Percentiles rank a stretch among this genome's conserved stretches.
phyloP scores from a whole-genome alignment of 1,140 invertebrate genomes.

The Drosophila truncata region DNA sequence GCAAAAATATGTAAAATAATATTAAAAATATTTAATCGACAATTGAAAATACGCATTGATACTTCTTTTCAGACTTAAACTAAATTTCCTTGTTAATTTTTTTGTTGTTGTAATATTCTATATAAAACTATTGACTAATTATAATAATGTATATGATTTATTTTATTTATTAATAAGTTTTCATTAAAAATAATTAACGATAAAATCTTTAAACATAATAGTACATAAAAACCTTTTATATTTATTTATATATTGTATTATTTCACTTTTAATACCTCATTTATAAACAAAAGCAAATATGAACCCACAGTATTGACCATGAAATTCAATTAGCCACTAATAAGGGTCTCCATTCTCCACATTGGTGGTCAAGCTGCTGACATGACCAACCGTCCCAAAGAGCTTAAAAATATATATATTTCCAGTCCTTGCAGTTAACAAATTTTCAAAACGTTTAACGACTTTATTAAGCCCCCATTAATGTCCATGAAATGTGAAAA shows the following conservation, averaged over 20 bases:
- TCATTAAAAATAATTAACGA: too few species aligned
- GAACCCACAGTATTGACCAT: conserved; percentile 12
- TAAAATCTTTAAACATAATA: background rate
- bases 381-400: conserved; percentile 26
- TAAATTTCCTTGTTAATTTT: too few species aligned
- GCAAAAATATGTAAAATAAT: too few species aligned
- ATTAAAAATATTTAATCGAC: too few species aligned
- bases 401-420: conserved; percentile 17
- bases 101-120: too few species aligned
- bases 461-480: conserved; percentile 43
- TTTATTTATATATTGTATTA: background rate
- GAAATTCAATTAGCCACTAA: conserved; percentile 48
- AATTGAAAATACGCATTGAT: too few species aligned
- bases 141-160: too few species aligned
- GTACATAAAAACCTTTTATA: background rate
- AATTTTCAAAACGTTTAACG: conserved; percentile 16
- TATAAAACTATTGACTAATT: too few species aligned
- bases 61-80: too few species aligned
- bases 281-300: background rate
- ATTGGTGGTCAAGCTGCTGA: conserved; percentile 38
- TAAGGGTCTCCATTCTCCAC: conserved; percentile 26
- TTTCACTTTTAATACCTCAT: background rate
- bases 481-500: conserved; percentile 29
- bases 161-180: too few species aligned
- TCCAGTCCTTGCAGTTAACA: background rate